Conservation (phyloP, 2,888 invertebrate genomes). For the Cerastis rubricosa region DNA sequence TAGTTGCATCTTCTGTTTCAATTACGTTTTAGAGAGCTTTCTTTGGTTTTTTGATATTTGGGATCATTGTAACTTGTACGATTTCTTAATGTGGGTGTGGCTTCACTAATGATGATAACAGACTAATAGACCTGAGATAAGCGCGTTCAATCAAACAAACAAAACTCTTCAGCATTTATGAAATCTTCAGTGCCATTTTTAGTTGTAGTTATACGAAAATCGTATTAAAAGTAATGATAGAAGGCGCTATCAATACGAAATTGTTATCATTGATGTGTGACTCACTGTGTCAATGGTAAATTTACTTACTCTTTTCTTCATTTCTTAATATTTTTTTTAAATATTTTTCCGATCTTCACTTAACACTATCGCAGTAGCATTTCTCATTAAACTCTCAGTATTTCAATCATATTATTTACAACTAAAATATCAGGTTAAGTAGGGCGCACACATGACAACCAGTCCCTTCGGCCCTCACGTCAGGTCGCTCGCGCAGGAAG, state of each 20-base stretch:
- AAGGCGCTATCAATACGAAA: not conserved
- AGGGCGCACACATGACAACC: constrained; percentile 60
- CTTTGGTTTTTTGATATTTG: not conserved
- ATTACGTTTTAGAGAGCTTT: not conserved
- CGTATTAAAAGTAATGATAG: not conserved
- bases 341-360: not conserved
- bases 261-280: not conserved
- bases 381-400: not conserved
- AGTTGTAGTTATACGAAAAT: not conserved
- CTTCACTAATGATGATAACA: not conserved
- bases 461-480: constrained; percentile 58
- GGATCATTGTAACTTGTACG: not conserved
- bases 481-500: constrained; percentile 46
- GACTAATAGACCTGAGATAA: no score
- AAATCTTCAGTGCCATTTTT: no score
- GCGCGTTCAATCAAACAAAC: no score
- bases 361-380: no score
- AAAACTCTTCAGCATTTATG: no score
- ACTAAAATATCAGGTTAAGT: constrained; percentile 62
- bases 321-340: no score
- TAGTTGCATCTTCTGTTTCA: not conserved
- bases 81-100: not conserved
- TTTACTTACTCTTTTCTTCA: not conserved
- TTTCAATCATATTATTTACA: constrained; percentile 34
- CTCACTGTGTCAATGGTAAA: not conserved